Evolutionary conservation across 2,888 invertebrate genomes (phyloP), one percentile per base, ranked within the genome.

Genomic region (Bombylius major): DNA sequence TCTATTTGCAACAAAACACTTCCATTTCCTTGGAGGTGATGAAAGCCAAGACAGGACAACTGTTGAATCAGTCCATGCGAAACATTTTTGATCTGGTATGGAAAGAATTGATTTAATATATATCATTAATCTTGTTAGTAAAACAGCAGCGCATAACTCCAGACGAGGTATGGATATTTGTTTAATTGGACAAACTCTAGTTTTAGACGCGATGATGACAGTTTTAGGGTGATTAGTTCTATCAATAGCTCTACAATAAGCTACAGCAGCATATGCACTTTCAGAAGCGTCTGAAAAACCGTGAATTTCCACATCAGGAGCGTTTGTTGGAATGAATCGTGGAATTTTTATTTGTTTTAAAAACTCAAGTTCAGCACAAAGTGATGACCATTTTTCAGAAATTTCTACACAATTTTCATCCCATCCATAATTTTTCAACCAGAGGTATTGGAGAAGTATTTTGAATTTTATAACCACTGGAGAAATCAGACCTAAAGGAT

Each of bases 1-100:
- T 4, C 64, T 56, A 47, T 62, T 64, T 1, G 59, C 62, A 4
- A 64, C 61, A 45, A 64, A 65, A 1, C 63, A 64, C 50, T 63
- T 62, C 62, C 63, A 66, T n/a, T 51, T 59, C 5, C 56, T 50
- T 6, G 62, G 56, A 5, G 56, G 59, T 8, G 60, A 60, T 23
- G 60, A 58, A 4, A 64, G 45, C 64, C 64, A 66, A 8, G 59
- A 52, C 13, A 65, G 50, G 1, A 62, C 62, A 12, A 66, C 46
- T 31, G 47, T 50, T 23, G 60, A 61, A 42, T 61, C 58, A 11
- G 49, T 56, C 60, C 60, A 61, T 32, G 58, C 61, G 56, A 47
- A 62, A 32, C 58, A 56, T 42, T 44, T 54, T 23, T 14, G 11
- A 7, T 51, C 34, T 34, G 5, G 14, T 1, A 45, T 32, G 5